These are phyloP conservation scores for Scalopus aquaticus DNA, from an alignment of 2,113 vertebrate genomes.

Conservation along the genomic window DNA sequence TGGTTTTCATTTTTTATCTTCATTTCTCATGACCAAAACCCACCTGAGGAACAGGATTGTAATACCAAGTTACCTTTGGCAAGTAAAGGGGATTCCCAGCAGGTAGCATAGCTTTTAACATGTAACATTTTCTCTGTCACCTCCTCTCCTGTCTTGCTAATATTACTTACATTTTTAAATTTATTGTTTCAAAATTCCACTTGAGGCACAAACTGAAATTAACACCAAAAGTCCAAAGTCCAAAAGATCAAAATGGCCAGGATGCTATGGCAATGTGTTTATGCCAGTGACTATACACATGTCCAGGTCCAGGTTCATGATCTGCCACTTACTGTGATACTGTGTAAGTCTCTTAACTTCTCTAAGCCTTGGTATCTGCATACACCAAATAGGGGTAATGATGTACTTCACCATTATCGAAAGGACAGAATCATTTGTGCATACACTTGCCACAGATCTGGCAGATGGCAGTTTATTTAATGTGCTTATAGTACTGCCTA, in stretches of 20 bases:
- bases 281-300: not conserved
- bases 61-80: not conserved
- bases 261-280: not conserved
- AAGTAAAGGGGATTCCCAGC: not conserved
- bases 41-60: not conserved
- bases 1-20: not conserved
- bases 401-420: not conserved
- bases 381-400: not conserved
- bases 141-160: not conserved
- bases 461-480: not conserved
- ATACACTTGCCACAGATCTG: not conserved
- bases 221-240: not conserved
- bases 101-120: not conserved
- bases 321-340: not conserved
- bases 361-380: not conserved
- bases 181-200: not conserved
- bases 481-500: not conserved
- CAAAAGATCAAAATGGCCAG: not conserved
- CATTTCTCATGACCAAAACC: not conserved
- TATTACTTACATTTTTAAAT: not conserved
- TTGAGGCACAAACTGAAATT: constrained; percentile 3
- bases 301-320: not conserved
- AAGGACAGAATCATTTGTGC: not conserved
- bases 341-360: not conserved
- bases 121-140: not conserved